Base-by-base conservation (phyloP, 1,140 invertebrate species). In the Drosophila pallidifrons region DNA sequence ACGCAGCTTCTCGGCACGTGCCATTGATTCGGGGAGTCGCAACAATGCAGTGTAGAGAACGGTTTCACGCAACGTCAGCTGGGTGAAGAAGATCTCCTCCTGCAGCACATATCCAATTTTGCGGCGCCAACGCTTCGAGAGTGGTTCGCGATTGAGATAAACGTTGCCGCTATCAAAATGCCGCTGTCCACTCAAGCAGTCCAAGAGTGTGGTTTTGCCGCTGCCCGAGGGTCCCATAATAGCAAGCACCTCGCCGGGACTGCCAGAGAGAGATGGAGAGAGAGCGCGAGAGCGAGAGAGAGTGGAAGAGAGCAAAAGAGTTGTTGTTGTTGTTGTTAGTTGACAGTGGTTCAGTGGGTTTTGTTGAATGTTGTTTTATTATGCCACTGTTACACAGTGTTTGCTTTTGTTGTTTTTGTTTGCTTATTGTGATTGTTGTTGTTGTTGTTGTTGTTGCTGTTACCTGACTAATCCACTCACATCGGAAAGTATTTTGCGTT, bases 61-160 rank as follows among this genome's bases (percentile, higher is more conserved):
- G 0, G 96, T 97, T 92, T 97, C 96, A 63, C 95, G 93, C 13
- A 97, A 93, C 1, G 96, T 97, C 68, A 98, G 94, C 90, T 96
- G 96, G 5, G 96, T 94, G 90, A 97, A 97, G 93, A 97, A 97
- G 67, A 97, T 95, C 85, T 97, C 97, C 87, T 97, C 95, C 90
- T 98, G 97, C 45, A 97, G 94, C 15, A 97, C 96, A 92, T 97
- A 98, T 77, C 96, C 96, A 63, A 98, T 96, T 81, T 95, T 95
- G 65, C 96, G 93, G 65, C 96, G 95, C 94, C 96, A 96, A 81
- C 95, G 93, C 83, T 97, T 97, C 71, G 95, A 96, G 25, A 98
- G 91, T n/a, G 94, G 93, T 66, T 96, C 95, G 5, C 96, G 95
- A 91, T 97, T 97, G 13, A 97, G 92, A 80, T 95, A 95, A 77